Conservation (phyloP, 2,797 vertebrate genomes). For the Parambassis ranga region DNA sequence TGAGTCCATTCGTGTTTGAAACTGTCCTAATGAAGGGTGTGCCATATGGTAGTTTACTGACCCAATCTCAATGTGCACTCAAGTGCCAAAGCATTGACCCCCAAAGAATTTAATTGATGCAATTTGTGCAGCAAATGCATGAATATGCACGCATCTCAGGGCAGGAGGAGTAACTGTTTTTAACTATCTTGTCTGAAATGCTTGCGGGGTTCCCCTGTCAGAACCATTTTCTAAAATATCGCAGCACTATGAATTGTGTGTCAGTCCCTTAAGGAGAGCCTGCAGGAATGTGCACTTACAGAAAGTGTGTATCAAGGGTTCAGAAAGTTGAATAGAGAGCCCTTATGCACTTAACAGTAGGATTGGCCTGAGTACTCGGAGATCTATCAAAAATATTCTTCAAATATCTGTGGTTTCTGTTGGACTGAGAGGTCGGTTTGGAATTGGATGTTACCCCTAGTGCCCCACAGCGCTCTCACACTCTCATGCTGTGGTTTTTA, state of each 20-base stretch:
- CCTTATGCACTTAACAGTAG: neutral
- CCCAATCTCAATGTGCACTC: neutral
- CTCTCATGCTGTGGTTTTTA: neutral
- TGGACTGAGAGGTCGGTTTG: conserved; percentile 7
- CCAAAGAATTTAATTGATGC: neutral
- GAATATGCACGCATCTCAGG: no score
- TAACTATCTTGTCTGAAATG: neutral
- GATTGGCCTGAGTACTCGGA: conserved; percentile 5
- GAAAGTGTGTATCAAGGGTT: conserved; percentile 29
- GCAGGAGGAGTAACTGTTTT: no score
- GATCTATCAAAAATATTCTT: conserved; percentile 32
- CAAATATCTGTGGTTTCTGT: conserved; percentile 15
- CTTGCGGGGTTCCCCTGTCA: conserved; percentile 2
- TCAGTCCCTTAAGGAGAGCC: conserved; percentile 7
- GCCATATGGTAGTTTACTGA: neutral
- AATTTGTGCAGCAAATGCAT: neutral
- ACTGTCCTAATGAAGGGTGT: neutral
- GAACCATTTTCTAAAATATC: neutral
- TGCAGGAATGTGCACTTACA: conserved; percentile 25
- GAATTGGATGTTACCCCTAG: neutral
- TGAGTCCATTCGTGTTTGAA: neutral
- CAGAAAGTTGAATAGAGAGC: conserved; percentile 21
- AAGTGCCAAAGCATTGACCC: neutral
- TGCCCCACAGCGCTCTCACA: no score
- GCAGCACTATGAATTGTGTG: conserved; percentile 9